Evolutionary conservation across 2,797 vertebrate genomes (phyloP).

Genomic region (Microcaecilia unicolor): DNA sequence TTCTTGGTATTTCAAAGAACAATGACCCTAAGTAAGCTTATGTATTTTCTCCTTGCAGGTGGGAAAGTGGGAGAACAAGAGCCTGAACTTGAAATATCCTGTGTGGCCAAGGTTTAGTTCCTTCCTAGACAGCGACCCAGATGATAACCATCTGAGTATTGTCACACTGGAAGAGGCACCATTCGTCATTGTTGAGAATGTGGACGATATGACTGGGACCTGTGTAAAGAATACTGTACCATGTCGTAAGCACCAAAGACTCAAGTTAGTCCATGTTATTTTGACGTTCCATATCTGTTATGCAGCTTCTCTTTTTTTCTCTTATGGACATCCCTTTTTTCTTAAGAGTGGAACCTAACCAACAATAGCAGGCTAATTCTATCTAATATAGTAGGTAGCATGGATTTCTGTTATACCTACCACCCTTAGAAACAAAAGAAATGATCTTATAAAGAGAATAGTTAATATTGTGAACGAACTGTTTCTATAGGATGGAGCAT

Average conservation of each 20-base stretch:
- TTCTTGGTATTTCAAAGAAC: no score
- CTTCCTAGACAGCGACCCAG: conserved; percentile 78
- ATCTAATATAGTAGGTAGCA: no score
- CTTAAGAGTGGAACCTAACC: no score
- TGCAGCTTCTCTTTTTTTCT: background rate
- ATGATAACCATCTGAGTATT: conserved; percentile 92
- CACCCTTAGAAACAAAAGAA: no score
- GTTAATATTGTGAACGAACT: no score
- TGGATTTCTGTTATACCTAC: no score
- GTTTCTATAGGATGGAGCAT: no score
- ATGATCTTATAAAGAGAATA: no score
- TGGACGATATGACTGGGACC: conserved; percentile 87
- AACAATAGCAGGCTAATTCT: no score
- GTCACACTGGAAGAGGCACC: conserved; percentile 97
- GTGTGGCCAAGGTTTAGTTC: conserved; percentile 95
- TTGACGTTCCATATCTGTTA: no score
- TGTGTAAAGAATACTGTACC: conserved; percentile 95
- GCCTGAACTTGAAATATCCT: conserved; percentile 80
- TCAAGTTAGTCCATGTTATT: conserved; percentile 65
- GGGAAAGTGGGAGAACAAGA: conserved; percentile 90
- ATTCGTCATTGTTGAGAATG: conserved; percentile 95
- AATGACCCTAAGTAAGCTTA: background rate
- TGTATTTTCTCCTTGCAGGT: conserved; percentile 59
- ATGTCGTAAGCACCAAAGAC: conserved; percentile 84
- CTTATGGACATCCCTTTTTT: background rate